Conservation (phyloP, 1,140 invertebrate genomes). For the Drosophila ogumai region DNA sequence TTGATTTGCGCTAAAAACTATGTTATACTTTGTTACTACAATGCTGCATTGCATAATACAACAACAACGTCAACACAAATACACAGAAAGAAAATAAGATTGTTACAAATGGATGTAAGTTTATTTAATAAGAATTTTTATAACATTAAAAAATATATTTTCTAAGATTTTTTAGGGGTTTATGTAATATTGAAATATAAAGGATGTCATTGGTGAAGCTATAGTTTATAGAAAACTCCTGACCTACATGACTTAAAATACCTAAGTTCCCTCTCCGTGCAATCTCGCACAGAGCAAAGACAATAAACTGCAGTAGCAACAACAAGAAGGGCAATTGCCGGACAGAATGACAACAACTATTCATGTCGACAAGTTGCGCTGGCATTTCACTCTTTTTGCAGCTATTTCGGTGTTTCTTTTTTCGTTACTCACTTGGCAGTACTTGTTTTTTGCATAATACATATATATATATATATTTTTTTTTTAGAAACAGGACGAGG, state of each 20-base stretch:
- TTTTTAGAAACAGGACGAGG: neutral
- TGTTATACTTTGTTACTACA: slow-evolving; percentile 61
- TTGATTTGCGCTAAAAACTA: slow-evolving; percentile 82
- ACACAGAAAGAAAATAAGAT: neutral
- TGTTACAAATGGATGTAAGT: neutral
- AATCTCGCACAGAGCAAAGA: slow-evolving; percentile 14
- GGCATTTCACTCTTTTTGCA: slow-evolving; percentile 53
- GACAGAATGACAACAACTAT: slow-evolving; percentile 79
- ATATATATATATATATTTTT: slow-evolving; percentile 5
- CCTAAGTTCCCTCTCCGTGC: neutral
- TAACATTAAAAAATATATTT: neutral
- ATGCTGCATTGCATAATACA: slow-evolving; percentile 45
- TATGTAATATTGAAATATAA: too few species aligned
- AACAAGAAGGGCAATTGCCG: slow-evolving; percentile 45
- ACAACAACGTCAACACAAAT: slow-evolving; percentile 26
- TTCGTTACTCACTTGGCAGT: slow-evolving; percentile 7
- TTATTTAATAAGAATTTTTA: neutral
- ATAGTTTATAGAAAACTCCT: too few species aligned
- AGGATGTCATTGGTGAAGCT: too few species aligned
- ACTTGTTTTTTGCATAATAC: slow-evolving; percentile 28
- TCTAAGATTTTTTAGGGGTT: too few species aligned
- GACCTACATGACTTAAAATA: too few species aligned
- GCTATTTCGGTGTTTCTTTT: slow-evolving; percentile 20
- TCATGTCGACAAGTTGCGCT: slow-evolving; percentile 81
- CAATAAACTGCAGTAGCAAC: slow-evolving; percentile 61